Conservation (phyloP, 2,113 vertebrate species). For the Stigmatopora nigra region DNA sequence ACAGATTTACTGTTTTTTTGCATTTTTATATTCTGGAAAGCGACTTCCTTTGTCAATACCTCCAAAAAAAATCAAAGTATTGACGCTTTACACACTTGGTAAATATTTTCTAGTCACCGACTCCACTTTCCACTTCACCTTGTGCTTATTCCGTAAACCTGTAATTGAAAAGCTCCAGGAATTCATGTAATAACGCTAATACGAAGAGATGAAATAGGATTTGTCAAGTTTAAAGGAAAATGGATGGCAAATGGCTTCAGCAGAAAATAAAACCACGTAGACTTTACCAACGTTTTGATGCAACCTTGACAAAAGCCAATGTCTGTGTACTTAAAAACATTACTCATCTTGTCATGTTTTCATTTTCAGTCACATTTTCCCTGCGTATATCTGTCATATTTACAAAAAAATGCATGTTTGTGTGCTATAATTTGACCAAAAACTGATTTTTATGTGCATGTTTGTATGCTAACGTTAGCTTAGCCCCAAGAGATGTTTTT, state of each 20-base stretch:
- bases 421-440: too few relatives aligned
- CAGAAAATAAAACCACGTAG: slow-evolving; percentile 3
- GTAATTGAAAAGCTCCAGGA: slow-evolving; percentile 56
- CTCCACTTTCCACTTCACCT: not conserved
- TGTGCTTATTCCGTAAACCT: slow-evolving; percentile 28
- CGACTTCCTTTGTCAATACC: too few relatives aligned
- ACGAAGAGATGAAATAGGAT: slow-evolving; percentile 54
- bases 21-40: too few relatives aligned
- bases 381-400: not conserved
- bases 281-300: slow-evolving; percentile 7
- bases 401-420: too few relatives aligned
- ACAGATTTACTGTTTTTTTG: not conserved
- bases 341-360: not conserved
- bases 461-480: too few relatives aligned
- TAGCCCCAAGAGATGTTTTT: too few relatives aligned
- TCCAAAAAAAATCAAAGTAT: too few relatives aligned
- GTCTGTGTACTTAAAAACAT: not conserved
- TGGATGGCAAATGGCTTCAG: slow-evolving; percentile 33
- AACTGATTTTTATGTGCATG: too few relatives aligned
- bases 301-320: slow-evolving; percentile 8
- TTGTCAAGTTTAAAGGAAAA: slow-evolving; percentile 41
- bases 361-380: not conserved
- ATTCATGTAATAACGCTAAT: slow-evolving; percentile 55
- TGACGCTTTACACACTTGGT: not conserved
- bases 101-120: not conserved